These are phyloP conservation scores for Microtus obscurus DNA, from an alignment of 2,797 vertebrate genomes.

Conservation along the genomic window DNA sequence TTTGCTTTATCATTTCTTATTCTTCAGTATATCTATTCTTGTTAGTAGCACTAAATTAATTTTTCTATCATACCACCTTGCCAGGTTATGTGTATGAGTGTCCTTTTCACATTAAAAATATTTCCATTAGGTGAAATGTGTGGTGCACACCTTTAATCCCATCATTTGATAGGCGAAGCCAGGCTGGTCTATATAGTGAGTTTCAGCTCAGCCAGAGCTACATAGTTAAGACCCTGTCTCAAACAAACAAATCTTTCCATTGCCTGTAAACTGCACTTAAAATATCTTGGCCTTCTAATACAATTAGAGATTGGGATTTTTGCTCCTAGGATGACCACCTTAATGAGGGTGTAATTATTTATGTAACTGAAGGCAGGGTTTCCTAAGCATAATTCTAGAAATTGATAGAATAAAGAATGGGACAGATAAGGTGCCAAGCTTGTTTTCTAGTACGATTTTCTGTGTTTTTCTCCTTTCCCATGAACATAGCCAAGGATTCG, in stretches of 20 bases:
- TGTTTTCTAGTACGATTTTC: not conserved
- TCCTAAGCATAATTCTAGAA: not conserved
- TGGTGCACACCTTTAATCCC: not conserved
- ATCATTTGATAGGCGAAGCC: not conserved
- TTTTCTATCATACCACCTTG: slow-evolving; percentile 12
- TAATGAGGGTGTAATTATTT: slow-evolving; percentile 31
- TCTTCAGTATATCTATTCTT: not conserved
- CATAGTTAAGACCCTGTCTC: not conserved
- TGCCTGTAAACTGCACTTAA: not conserved
- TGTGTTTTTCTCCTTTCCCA: not conserved
- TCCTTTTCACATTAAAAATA: slow-evolving; percentile 11
- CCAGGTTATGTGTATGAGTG: not conserved
- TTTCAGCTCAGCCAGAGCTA: not conserved
- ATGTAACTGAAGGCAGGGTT: not conserved
- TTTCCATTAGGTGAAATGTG: not conserved
- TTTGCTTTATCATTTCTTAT: not conserved
- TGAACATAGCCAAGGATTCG: not conserved
- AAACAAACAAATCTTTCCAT: not conserved
- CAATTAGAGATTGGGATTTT: slow-evolving; percentile 1
- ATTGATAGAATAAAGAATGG: not conserved
- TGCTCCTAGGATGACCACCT: not conserved
- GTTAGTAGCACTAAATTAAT: slow-evolving; percentile 14
- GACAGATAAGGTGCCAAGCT: not conserved
- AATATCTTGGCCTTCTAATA: not conserved
- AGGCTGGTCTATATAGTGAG: not conserved